Evolutionary conservation across 2,888 invertebrate genomes (phyloP).

Genomic region (Barypeithes pellucidus): DNA sequence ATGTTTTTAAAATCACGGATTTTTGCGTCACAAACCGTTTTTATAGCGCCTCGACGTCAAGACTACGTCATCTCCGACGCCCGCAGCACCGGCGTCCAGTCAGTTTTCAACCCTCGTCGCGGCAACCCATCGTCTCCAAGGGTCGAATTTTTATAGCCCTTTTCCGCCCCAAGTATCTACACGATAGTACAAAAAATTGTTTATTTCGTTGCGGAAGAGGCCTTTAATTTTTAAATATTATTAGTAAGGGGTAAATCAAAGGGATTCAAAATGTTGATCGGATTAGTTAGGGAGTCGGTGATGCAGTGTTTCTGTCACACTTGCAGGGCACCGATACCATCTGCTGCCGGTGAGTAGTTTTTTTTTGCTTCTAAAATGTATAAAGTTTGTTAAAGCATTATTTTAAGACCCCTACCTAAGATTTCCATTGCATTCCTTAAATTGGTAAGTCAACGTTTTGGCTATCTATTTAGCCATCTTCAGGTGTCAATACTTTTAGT

Average conservation of each 20-base stretch:
- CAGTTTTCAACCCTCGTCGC: slow-evolving; percentile 32
- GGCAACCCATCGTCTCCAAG: slow-evolving; percentile 13
- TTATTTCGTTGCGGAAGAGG: slow-evolving; percentile 1
- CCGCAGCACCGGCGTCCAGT: slow-evolving; percentile 44
- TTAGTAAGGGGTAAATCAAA: not conserved
- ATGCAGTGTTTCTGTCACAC: slow-evolving; percentile 96
- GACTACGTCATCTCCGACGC: slow-evolving; percentile 32
- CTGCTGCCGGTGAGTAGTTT: slow-evolving; percentile 82
- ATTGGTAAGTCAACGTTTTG: too few relatives aligned
- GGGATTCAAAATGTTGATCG: slow-evolving; percentile 83
- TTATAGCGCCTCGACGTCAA: slow-evolving; percentile 24
- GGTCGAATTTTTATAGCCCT: not conserved
- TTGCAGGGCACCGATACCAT: slow-evolving; percentile 88
- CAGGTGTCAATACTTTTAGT: too few relatives aligned
- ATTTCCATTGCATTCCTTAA: too few relatives aligned
- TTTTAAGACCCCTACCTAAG: too few relatives aligned
- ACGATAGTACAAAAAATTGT: slow-evolving; percentile 4
- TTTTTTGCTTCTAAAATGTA: too few relatives aligned
- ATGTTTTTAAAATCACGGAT: slow-evolving; percentile 1
- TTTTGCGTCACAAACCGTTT: slow-evolving; percentile 15
- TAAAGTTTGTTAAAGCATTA: too few relatives aligned
- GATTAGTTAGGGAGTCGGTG: slow-evolving; percentile 91
- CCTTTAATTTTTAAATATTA: slow-evolving; percentile 1
- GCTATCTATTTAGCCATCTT: too few relatives aligned
- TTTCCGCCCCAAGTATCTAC: slow-evolving; percentile 41